phyloP scores from a whole-genome alignment of 2,888 invertebrate genomes.

The Exephanes ischioxanthus region DNA sequence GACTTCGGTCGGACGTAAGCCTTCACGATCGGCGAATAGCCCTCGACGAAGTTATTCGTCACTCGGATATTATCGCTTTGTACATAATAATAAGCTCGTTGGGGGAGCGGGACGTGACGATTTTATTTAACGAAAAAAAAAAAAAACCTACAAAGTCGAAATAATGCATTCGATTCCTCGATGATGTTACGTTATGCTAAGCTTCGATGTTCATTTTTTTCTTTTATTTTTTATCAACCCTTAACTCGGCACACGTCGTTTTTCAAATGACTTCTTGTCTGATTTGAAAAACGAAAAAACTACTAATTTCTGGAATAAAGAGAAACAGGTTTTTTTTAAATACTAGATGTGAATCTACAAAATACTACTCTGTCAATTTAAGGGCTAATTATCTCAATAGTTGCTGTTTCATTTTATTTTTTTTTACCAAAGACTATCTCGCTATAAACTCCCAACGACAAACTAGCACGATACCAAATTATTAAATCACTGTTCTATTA shows the following conservation, averaged over 20 bases:
- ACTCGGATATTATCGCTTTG: slow-evolving; percentile 38
- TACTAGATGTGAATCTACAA: not conserved
- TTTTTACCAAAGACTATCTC: slow-evolving; percentile 66
- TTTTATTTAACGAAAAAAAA: slow-evolving; percentile 20
- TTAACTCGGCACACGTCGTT: not conserved
- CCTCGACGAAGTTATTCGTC: slow-evolving; percentile 16
- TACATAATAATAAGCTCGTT: slow-evolving; percentile 40
- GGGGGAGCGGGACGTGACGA: slow-evolving; percentile 3
- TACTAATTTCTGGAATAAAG: too few species aligned
- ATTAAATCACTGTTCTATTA: slow-evolving; percentile 46
- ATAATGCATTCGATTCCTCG: not conserved
- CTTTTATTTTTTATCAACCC: slow-evolving; percentile 29
- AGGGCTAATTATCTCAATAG: slow-evolving; percentile 18
- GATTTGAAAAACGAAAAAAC: not conserved
- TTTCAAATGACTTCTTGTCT: not conserved
- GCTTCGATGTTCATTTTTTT: not conserved
- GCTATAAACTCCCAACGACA: slow-evolving; percentile 44
- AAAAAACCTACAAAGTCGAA: slow-evolving; percentile 7
- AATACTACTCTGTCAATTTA: not conserved
- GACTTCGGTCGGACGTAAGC: slow-evolving; percentile 41
- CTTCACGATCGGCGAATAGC: slow-evolving; percentile 26
- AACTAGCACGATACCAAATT: slow-evolving; percentile 67
- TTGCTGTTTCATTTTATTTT: slow-evolving; percentile 57
- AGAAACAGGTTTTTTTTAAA: not conserved
- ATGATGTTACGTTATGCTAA: not conserved